phyloP scores from a whole-genome alignment of 2,888 invertebrate species.

The Marronus borbonicus region DNA sequence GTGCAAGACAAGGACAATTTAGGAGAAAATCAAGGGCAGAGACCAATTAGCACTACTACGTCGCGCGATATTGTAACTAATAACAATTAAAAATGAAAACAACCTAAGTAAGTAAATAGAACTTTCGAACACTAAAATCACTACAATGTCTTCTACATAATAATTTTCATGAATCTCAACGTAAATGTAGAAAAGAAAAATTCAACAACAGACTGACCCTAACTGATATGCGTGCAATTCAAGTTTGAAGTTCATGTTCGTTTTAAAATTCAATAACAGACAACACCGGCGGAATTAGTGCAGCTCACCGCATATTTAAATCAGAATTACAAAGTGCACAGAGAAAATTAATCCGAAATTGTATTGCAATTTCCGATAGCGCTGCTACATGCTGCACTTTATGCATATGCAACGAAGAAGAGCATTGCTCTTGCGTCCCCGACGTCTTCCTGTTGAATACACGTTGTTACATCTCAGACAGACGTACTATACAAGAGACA shows the following conservation, averaged over 20 bases:
- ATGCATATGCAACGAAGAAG: slow-evolving; percentile 62
- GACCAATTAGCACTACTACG: too few species aligned
- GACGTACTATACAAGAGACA: neutral
- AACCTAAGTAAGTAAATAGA: too few species aligned
- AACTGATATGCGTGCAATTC: neutral
- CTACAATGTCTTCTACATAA: too few species aligned
- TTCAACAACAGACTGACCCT: too few species aligned
- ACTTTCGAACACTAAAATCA: too few species aligned
- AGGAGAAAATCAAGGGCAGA: too few species aligned
- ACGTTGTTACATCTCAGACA: slow-evolving; percentile 3
- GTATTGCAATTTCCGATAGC: slow-evolving; percentile 60
- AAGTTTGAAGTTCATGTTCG: slow-evolving; percentile 10
- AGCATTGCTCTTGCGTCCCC: neutral
- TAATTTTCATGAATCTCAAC: too few species aligned
- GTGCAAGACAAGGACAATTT: too few species aligned
- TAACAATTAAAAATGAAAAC: too few species aligned
- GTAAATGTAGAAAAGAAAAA: too few species aligned
- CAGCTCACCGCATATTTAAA: slow-evolving; percentile 54
- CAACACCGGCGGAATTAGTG: slow-evolving; percentile 9
- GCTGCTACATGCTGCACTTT: slow-evolving; percentile 58
- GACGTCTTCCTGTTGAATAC: slow-evolving; percentile 8
- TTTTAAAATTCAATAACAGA: slow-evolving; percentile 16
- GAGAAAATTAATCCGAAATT: slow-evolving; percentile 60
- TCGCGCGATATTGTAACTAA: too few species aligned
- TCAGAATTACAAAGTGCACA: slow-evolving; percentile 49